Conservation (phyloP, 2,113 vertebrate genomes). For the Dipodomys spectabilis region DNA sequence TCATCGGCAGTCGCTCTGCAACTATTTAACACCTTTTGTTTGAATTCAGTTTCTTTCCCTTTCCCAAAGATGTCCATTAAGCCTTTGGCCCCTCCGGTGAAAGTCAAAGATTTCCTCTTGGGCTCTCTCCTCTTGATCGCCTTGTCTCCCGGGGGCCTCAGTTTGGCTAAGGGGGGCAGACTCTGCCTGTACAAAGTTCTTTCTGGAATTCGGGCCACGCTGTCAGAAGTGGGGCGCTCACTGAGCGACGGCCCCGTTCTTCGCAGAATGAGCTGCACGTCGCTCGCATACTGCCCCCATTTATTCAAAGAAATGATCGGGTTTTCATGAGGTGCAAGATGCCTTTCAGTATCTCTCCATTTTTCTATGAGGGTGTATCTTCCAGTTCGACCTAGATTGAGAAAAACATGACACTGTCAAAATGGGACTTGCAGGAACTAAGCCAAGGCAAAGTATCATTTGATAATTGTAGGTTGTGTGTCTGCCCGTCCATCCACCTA, state of each 20-base stretch:
- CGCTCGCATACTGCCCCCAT: constrained; percentile 98
- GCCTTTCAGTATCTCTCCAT: constrained; percentile 96
- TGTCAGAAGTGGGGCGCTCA: constrained; percentile 94
- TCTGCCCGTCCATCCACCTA: too few relatives aligned
- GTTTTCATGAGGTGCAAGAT: constrained; percentile 95
- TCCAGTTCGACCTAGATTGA: constrained; percentile 93
- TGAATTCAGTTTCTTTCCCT: constrained; percentile 89
- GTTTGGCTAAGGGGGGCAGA: constrained; percentile 95
- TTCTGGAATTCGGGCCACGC: constrained; percentile 92
- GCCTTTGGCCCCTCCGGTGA: constrained; percentile 94
- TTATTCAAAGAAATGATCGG: constrained; percentile 97
- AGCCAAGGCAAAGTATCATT: background rate
- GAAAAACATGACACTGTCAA: constrained; percentile 44
- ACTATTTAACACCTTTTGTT: constrained; percentile 89
- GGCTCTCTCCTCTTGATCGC: constrained; percentile 94
- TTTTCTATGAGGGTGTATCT: constrained; percentile 97
- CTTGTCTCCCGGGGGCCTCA: constrained; percentile 91
- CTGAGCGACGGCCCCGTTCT: constrained; percentile 96
- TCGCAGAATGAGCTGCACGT: constrained; percentile 96
- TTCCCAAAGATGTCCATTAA: constrained; percentile 95
- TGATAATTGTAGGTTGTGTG: background rate
- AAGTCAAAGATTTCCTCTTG: constrained; percentile 96
- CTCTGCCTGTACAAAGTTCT: constrained; percentile 96
- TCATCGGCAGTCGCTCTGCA: constrained; percentile 90
- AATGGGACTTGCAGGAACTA: background rate